Percentiles rank a stretch among this genome's conserved stretches.
phyloP scores from a whole-genome alignment of 2,797 vertebrate species.

The Gobio occitaniae region DNA sequence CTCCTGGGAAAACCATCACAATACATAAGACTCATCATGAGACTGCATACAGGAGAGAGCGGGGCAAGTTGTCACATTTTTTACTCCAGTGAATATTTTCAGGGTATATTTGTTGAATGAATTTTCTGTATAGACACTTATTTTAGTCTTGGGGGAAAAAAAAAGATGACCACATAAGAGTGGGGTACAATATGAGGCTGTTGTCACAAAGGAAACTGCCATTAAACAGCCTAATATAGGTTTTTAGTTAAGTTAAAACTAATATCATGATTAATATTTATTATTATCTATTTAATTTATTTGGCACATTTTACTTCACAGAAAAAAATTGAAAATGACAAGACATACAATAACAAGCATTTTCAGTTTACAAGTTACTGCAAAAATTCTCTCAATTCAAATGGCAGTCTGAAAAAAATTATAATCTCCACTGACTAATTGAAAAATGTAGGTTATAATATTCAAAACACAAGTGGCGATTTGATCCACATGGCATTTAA shows the following conservation, averaged over 20 bases:
- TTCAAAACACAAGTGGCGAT: background rate
- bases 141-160: background rate
- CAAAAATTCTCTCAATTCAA: background rate
- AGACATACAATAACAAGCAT: background rate
- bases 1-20: constrained; percentile 75
- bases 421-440: background rate
- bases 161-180: background rate
- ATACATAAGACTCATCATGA: background rate
- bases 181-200: background rate
- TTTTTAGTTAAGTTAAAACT: background rate
- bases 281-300: background rate
- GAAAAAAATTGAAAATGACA: no score
- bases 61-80: background rate
- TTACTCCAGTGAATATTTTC: background rate
- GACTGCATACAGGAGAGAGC: background rate
- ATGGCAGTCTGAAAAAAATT: background rate
- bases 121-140: background rate
- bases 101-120: background rate
- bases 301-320: background rate
- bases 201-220: background rate
- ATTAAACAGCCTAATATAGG: background rate
- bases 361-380: background rate
- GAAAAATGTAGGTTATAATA: background rate
- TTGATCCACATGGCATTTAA: background rate
- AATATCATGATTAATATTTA: no score